phyloP scores from a whole-genome alignment of 1,140 invertebrate species.

The Camponotus floridanus region DNA sequence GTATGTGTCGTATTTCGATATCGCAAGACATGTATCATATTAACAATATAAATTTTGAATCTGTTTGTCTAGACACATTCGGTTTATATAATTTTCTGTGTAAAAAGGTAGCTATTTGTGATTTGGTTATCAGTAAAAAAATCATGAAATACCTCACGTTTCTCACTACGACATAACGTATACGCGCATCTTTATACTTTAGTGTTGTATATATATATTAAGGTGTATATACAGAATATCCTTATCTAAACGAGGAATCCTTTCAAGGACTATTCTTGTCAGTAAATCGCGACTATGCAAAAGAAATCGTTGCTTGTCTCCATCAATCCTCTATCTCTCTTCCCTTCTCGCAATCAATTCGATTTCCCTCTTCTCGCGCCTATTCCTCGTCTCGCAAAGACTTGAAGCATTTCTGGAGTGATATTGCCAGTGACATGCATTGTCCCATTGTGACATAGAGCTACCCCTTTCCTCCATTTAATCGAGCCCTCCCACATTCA shows the following conservation, averaged over 20 bases:
- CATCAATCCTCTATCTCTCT: constrained; percentile 9
- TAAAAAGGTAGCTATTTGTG: background rate
- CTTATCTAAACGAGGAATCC: constrained; percentile 50
- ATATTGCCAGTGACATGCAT: constrained; percentile 82
- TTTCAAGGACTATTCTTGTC: constrained; percentile 30
- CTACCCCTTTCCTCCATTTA: constrained; percentile 74
- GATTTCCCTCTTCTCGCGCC: constrained; percentile 16
- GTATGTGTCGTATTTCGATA: background rate
- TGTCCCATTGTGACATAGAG: constrained; percentile 80
- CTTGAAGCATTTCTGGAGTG: constrained; percentile 77
- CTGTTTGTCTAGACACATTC: background rate
- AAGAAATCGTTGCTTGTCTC: constrained; percentile 45
- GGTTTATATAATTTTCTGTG: background rate
- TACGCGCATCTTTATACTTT: background rate
- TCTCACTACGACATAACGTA: too few species aligned
- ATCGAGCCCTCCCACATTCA: constrained; percentile 51
- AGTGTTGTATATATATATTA: background rate
- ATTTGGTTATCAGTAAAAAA: background rate
- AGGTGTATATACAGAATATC: background rate
- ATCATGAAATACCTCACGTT: background rate
- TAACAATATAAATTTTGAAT: background rate
- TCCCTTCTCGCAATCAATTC: constrained; percentile 74
- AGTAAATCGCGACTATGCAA: constrained; percentile 53
- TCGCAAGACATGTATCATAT: background rate
- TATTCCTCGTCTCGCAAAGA: constrained; percentile 62